Base-by-base conservation (phyloP, 2,113 vertebrate species). In the Cygnus buccinator region DNA sequence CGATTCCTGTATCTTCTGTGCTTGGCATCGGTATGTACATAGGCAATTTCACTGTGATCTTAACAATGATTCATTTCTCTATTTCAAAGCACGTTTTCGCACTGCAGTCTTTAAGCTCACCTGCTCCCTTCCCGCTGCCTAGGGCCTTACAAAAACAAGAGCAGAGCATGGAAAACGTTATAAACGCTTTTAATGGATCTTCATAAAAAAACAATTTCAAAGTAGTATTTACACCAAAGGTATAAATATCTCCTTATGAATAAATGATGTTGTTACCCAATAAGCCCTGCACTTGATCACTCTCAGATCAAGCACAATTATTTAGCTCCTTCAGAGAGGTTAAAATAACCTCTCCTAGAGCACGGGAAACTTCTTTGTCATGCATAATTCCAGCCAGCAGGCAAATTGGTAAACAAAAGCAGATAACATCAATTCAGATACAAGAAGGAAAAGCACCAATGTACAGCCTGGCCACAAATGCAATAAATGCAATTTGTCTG, bases 291-390 rank as follows among this genome's bases (percentile, higher is more conserved):
- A 31, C 21, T 61, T 58, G 71, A 54, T 62, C 84, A 79, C 29
- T 26, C 41, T 70, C 43, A 66, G 54, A 81, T 39, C 52, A 80
- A 78, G 52, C 79, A 73, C 87, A 78, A 93, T 73, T 75, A 75
- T 41, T 93, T 66, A 80, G 62, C n/a, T 87, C 39, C 62, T 94
- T 85, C 78, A 55, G 13, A 79, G 62, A 79, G 91, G 89, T 93
- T 87, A 85, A 83, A 94, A 84, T 58, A 95, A 85, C 46, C 25
- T 71, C 59, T 41, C 13, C 13, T 35, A 28, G 39, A 48, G 58
- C 52, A 89, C 11, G 10, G 70, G 66, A 91, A 84, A 78, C 62
- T 57, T 87, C 29, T 68, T 90, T 71, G 54, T 50, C 25, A 13
- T 62, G 23, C 54, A 73, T 87, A 70, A 93, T 83, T 89, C 35